phyloP scores from a whole-genome alignment of 2,888 invertebrate genomes.

The Ormyrus thymus region DNA sequence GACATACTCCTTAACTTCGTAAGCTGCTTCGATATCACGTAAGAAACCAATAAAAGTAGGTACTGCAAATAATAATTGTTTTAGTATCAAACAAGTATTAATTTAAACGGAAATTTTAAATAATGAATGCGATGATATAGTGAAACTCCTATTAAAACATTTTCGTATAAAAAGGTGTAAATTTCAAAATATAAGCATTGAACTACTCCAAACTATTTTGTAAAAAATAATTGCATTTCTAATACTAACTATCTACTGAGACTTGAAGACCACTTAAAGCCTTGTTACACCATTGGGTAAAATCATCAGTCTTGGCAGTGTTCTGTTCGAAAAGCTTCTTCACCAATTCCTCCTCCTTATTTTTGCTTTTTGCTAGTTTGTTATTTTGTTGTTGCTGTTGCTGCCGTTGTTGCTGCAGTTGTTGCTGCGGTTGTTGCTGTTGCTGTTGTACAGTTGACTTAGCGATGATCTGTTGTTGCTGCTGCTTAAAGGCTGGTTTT shows the following conservation, averaged over 20 bases:
- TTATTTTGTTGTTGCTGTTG: conserved; percentile 69
- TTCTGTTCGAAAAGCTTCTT: conserved; percentile 79
- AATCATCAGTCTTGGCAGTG: conserved; percentile 82
- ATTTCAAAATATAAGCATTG: too few relatives aligned
- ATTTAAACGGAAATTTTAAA: not conserved
- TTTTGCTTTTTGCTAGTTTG: conserved; percentile 76
- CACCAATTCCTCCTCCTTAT: conserved; percentile 79
- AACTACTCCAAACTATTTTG: not conserved
- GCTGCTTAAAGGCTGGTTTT: conserved; percentile 12
- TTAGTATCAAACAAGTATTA: too few relatives aligned
- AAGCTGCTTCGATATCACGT: conserved; percentile 94
- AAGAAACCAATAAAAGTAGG: conserved; percentile 95
- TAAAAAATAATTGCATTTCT: not conserved
- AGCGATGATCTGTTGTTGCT: conserved; percentile 60
- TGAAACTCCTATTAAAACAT: too few relatives aligned
- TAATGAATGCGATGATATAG: too few relatives aligned
- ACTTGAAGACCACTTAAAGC: conserved; percentile 81
- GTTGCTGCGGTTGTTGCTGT: conserved; percentile 54
- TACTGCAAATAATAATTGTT: conserved; percentile 80
- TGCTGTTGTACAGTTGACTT: conserved; percentile 56
- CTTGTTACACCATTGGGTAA: conserved; percentile 90
- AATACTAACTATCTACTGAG: conserved; percentile 86
- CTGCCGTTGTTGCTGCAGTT: conserved; percentile 55
- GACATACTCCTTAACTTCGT: conserved; percentile 95
- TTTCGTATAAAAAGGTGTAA: too few relatives aligned